Evolutionary conservation across 1,140 invertebrate species (phyloP).

Genomic region (Parapsyche elsis): DNA sequence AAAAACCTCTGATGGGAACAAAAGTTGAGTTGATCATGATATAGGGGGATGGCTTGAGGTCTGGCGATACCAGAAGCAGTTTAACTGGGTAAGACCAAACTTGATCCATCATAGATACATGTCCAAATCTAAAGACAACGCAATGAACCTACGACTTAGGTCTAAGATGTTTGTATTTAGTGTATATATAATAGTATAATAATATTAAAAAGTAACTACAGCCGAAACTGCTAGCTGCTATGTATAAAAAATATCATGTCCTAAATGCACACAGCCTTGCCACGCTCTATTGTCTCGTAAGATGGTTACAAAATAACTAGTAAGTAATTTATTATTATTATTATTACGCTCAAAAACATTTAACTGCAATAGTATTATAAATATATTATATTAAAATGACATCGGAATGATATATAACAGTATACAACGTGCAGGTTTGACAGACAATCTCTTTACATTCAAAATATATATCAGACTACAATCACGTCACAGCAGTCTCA

Average conservation of each 20-base stretch:
- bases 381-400: constrained; percentile 34
- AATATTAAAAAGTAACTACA: constrained; percentile 51
- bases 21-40: constrained; percentile 55
- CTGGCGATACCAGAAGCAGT: constrained; percentile 50
- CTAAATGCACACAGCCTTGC: constrained; percentile 75
- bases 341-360: constrained; percentile 44
- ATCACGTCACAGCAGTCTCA: constrained; percentile 53
- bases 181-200: constrained; percentile 50
- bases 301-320: constrained; percentile 42
- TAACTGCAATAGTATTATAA: constrained; percentile 35
- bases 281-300: constrained; percentile 68
- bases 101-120: constrained; percentile 50
- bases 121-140: constrained; percentile 56
- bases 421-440: constrained; percentile 54
- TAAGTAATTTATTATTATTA: constrained; percentile 37
- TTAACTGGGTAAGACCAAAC: constrained; percentile 50
- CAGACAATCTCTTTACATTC: constrained; percentile 51
- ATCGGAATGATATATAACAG: constrained; percentile 47
- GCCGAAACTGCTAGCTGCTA: constrained; percentile 54
- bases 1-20: constrained; percentile 53
- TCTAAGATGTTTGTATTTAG: constrained; percentile 56
- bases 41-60: constrained; percentile 53
- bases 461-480: constrained; percentile 53
- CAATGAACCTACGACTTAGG: constrained; percentile 57
- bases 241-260: constrained; percentile 61